phyloP scores from a whole-genome alignment of 2,113 vertebrate genomes.

The Neofelis nebulosa region DNA sequence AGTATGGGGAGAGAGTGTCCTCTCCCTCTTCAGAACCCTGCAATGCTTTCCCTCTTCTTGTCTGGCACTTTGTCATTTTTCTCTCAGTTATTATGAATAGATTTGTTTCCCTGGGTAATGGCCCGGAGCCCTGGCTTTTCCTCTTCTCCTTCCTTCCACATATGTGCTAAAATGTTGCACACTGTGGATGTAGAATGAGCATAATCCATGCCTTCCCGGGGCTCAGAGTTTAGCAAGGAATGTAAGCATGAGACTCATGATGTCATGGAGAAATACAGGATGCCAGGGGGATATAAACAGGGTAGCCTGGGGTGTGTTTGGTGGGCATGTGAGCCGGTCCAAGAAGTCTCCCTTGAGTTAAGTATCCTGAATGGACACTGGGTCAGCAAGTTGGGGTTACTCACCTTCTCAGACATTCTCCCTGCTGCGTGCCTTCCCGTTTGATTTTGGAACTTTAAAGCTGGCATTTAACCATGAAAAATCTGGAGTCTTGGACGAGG shows the following conservation, averaged over 20 bases:
- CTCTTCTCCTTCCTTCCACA: neutral
- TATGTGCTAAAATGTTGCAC: neutral
- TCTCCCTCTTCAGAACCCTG: neutral
- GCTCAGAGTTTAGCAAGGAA: neutral
- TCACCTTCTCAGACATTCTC: neutral
- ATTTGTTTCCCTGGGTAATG: neutral
- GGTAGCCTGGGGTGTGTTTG: accelerated
- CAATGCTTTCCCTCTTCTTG: neutral
- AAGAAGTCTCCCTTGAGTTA: too few relatives aligned
- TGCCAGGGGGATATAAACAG: accelerated
- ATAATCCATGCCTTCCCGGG: accelerated
- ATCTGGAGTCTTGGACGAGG: neutral
- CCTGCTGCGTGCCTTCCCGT: neutral
- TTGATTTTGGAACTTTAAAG: neutral
- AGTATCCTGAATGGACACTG: neutral
- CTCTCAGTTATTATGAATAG: neutral
- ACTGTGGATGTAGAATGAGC: neutral
- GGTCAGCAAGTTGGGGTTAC: neutral
- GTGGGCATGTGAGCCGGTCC: neutral
- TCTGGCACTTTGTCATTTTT: neutral
- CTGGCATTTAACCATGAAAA: neutral
- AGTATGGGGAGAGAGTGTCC: accelerated
- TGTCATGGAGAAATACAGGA: neutral
- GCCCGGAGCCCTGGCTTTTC: neutral
- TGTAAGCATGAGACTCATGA: accelerated